A percentile compares a stretch with the other conserved stretches of the same genome.
Conservation (phyloP, 2,888 invertebrate genomes). For the Chalcis sispes region DNA sequence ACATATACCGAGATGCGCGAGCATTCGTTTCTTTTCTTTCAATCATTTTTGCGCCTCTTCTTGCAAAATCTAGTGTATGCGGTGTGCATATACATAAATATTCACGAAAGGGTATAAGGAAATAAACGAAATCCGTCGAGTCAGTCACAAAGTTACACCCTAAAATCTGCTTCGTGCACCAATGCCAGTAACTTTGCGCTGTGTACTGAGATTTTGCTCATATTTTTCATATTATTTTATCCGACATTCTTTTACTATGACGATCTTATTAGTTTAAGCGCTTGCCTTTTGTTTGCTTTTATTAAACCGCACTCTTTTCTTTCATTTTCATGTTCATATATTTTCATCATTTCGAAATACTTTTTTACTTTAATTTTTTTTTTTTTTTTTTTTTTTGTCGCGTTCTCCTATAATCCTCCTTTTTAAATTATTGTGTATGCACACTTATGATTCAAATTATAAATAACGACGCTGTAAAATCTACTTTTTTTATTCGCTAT, state of each 20-base stretch:
- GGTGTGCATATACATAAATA: constrained; percentile 7
- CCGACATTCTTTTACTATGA: neutral
- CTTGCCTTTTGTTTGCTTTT: too few relatives aligned
- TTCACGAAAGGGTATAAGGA: constrained; percentile 50
- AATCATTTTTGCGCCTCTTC: neutral
- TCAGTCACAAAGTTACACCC: too few relatives aligned
- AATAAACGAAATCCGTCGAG: constrained; percentile 69
- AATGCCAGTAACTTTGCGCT: constrained; percentile 25
- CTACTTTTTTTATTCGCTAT: too few relatives aligned
- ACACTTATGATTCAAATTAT: too few relatives aligned
- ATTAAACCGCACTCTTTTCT: too few relatives aligned
- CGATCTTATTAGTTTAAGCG: too few relatives aligned
- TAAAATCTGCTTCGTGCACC: constrained; percentile 15
- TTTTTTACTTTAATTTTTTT: neutral
- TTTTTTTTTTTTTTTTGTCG: neutral
- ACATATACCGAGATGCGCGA: neutral
- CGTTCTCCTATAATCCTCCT: too few relatives aligned
- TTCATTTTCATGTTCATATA: too few relatives aligned
- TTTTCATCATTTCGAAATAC: neutral
- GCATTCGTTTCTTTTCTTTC: neutral
- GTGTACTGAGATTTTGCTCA: constrained; percentile 12
- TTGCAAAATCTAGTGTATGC: constrained; percentile 10
- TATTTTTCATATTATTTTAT: constrained; percentile 9
- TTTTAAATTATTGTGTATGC: too few relatives aligned
- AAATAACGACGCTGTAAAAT: too few relatives aligned